These are phyloP conservation scores for Zosterops lateralis DNA, from an alignment of 2,113 vertebrate species.

Conservation along the genomic window DNA sequence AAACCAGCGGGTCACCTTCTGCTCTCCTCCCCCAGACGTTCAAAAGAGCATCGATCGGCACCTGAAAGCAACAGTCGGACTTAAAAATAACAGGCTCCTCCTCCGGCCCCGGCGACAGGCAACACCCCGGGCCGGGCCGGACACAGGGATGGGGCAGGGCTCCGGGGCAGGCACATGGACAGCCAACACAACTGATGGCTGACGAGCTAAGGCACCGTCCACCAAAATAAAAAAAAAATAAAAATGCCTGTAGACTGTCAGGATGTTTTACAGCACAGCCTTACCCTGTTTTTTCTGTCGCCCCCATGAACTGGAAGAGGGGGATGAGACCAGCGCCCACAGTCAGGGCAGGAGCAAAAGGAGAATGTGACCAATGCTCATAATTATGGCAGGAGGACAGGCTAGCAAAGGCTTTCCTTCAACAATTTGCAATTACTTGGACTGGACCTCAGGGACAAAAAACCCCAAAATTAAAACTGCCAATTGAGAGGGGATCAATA, in stretches of 20 bases:
- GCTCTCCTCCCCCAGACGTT: background rate
- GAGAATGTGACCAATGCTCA: fast-evolving
- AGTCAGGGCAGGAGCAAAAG: background rate
- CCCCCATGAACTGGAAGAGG: fast-evolving
- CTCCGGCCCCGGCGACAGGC: background rate
- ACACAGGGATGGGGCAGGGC: fast-evolving
- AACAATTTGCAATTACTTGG: background rate
- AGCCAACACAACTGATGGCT: background rate
- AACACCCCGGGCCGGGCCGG: background rate
- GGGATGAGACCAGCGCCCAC: fast-evolving
- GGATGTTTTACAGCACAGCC: background rate
- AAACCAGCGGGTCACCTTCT: conserved; percentile 30
- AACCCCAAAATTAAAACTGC: background rate
- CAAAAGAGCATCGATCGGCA: conserved; percentile 10
- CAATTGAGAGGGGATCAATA: background rate
- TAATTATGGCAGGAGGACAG: background rate
- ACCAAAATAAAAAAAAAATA: background rate
- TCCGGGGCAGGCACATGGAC: fast-evolving
- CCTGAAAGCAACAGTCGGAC: background rate
- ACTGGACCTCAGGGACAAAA: background rate
- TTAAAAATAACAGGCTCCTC: background rate
- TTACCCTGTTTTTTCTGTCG: background rate
- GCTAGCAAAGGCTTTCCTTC: background rate
- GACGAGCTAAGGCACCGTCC: background rate
- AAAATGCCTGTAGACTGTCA: background rate